Percentiles rank a stretch among this genome's conserved stretches.
These are phyloP conservation scores for Brachionus calyciflorus DNA, from an alignment of 1,140 invertebrate genomes.

Conservation along the genomic window DNA sequence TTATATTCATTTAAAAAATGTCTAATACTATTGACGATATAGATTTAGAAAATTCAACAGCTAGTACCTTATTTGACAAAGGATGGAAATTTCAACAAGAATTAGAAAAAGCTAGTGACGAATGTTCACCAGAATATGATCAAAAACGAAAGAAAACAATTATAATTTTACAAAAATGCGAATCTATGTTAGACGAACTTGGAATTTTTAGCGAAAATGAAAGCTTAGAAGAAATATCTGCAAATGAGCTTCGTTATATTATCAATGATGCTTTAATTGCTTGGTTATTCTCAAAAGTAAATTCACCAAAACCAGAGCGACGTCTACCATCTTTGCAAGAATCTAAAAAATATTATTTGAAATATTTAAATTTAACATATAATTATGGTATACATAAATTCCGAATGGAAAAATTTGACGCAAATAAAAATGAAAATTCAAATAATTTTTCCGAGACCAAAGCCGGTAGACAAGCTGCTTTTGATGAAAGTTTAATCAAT, in stretches of 20 bases:
- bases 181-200: constrained; percentile 50
- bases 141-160: neutral
- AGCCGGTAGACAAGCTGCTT: neutral
- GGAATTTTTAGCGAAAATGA: constrained; percentile 82
- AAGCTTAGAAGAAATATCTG: constrained; percentile 77
- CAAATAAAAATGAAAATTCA: neutral
- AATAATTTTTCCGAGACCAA: neutral
- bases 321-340: neutral
- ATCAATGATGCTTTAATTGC: neutral
- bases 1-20: neutral
- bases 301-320: neutral
- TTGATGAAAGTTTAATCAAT: constrained; percentile 32
- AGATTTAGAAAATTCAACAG: constrained; percentile 21
- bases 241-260: constrained; percentile 71
- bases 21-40: neutral
- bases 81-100: constrained; percentile 25
- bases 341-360: constrained; percentile 21
- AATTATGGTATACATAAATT: constrained; percentile 41
- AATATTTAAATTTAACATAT: constrained; percentile 21
- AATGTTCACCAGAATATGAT: constrained; percentile 6
- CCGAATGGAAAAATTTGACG: neutral
- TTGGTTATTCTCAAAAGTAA: neutral
- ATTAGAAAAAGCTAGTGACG: neutral
- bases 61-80: neutral
- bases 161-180: constrained; percentile 6